Evolutionary conservation across 1,140 invertebrate genomes (phyloP), one percentile per base, ranked within the genome.

Genomic region (Drosophila bipectinata): DNA sequence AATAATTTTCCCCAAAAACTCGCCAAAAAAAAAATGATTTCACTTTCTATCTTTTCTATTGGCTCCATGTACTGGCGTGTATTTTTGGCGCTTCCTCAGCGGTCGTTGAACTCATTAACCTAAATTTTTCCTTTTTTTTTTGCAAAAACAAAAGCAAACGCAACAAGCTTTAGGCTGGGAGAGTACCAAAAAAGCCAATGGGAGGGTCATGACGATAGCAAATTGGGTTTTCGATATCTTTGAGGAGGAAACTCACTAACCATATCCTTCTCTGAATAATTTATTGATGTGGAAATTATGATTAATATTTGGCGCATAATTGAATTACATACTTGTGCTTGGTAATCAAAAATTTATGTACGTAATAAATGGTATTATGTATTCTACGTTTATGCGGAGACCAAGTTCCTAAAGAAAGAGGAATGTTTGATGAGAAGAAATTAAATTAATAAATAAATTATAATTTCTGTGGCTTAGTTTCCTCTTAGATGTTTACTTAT

Each of bases 71-170:
- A 41, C 51, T 57, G 26, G n/a, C 28, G 59, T 44, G 37, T 57
- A 67, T 77, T 77, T 80, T 77, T 64, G 72, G 67, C 64, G 49
- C 73, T 80, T 77, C 59, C 82, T 81, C 58, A 34, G 71, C 78
- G 82, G 82, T 87, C 82, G 57, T 87, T 87, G 82, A 87, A 87
- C 82, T 88, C 79, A 72, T 79, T 88, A 89, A 88, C 84, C 79
- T 57, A 88, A 88, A 84, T 80, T 80, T 79, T 79, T 55, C 58
- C 60, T 56, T 68, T 59, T 18, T 15, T 15, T 59, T 52, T 62
- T 64, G 77, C 68, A 80, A 79, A 69, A 71, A 72, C 51, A 83
- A 67, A 60, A 72, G 58, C 49, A 61, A 59, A 67, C 58, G 66
- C 61, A 47, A 49, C 53, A 75, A 61, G 55, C 53, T 41, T 10